phyloP scores from a whole-genome alignment of 2,888 invertebrate genomes.

The Metalampra italica region DNA sequence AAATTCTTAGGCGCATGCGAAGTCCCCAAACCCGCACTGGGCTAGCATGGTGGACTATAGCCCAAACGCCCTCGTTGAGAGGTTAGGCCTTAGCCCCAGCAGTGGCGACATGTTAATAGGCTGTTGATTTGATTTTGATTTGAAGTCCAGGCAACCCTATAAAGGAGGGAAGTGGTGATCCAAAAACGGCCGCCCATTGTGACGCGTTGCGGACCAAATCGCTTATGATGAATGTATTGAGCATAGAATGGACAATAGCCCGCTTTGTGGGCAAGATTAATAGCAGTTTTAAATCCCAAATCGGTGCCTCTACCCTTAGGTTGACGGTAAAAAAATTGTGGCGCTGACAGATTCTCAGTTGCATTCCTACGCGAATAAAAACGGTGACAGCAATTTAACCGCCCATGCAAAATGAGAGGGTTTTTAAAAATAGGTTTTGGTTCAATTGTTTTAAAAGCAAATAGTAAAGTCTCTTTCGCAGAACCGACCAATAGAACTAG shows the following conservation, averaged over 20 bases:
- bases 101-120: too few species aligned
- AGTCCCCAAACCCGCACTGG: too few species aligned
- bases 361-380: neutral
- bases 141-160: slow-evolving; percentile 6
- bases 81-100: too few species aligned
- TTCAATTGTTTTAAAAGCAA: too few species aligned
- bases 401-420: too few species aligned
- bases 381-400: neutral
- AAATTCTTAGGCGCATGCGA: too few species aligned
- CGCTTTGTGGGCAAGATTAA: slow-evolving; percentile 39
- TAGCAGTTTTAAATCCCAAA: slow-evolving; percentile 34
- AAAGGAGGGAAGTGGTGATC: slow-evolving; percentile 41
- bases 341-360: neutral
- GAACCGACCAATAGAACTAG: too few species aligned
- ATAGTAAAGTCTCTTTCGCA: too few species aligned
- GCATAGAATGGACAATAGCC: slow-evolving; percentile 37
- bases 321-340: slow-evolving; percentile 1
- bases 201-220: slow-evolving; percentile 30
- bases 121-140: too few species aligned
- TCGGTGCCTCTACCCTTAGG: slow-evolving; percentile 23
- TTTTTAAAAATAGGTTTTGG: too few species aligned
- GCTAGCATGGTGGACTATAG: too few species aligned
- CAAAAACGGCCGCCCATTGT: slow-evolving; percentile 42
- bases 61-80: too few species aligned
- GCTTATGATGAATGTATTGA: slow-evolving; percentile 67